Conservation (phyloP, 2,888 invertebrate species). For the Stenodera caucasica region DNA sequence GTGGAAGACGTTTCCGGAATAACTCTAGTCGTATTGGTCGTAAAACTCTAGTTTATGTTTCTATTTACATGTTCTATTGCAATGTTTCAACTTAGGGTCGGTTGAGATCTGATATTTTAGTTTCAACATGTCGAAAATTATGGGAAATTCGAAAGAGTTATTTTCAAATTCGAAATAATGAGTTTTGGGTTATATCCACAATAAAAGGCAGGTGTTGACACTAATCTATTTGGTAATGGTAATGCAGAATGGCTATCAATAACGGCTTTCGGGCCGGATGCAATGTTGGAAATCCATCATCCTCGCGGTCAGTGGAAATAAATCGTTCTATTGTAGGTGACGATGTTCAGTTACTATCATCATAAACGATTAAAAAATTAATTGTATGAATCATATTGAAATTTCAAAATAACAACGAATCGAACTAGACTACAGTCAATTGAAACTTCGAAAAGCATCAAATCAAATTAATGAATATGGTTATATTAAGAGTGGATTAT, state of each 20-base stretch:
- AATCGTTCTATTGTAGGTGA: background rate
- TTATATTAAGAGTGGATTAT: too few relatives aligned
- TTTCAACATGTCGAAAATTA: too few relatives aligned
- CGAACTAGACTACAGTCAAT: too few relatives aligned
- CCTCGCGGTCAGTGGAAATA: background rate
- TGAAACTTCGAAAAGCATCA: too few relatives aligned
- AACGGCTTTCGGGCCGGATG: background rate
- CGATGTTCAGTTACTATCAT: background rate
- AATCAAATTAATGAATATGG: background rate
- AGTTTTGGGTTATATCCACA: background rate
- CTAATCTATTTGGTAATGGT: background rate
- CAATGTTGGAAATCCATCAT: background rate
- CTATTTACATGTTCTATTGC: slow-evolving; percentile 23
- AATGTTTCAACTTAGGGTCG: slow-evolving; percentile 10
- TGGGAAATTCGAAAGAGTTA: too few relatives aligned
- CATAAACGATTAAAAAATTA: too few relatives aligned
- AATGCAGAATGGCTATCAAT: slow-evolving; percentile 2
- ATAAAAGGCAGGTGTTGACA: background rate
- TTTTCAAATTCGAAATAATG: background rate
- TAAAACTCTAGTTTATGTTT: slow-evolving; percentile 22
- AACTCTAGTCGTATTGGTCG: slow-evolving; percentile 15
- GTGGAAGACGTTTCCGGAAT: slow-evolving; percentile 11
- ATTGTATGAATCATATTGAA: too few relatives aligned
- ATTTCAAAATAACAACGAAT: too few relatives aligned
- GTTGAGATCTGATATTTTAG: too few relatives aligned